phyloP scores from a whole-genome alignment of 64 coral and sea anemone species.

The Catalaphyllia jardinei region DNA sequence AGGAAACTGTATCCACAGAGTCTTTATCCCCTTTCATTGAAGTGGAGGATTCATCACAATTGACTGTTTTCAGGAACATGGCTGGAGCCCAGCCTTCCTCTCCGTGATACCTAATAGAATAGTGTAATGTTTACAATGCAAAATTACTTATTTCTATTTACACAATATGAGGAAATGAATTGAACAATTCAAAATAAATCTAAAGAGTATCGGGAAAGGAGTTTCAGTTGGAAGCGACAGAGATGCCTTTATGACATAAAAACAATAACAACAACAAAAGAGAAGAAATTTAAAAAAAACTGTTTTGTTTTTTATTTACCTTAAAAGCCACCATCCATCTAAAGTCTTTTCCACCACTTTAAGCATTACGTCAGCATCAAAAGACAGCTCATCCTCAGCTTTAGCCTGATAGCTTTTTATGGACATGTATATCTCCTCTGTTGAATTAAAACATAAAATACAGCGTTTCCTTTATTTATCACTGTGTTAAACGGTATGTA shows the following conservation, averaged over 20 bases:
- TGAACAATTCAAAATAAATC: background rate
- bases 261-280: no score
- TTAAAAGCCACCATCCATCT: conserved; percentile 99
- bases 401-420: conserved; percentile 44
- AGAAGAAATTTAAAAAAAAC: no score
- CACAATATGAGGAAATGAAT: background rate
- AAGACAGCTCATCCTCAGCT: conserved; percentile 82
- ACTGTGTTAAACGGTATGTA: no score
- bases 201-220: no score
- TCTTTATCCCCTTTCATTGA: background rate
- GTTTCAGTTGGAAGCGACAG: background rate
- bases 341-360: conserved; percentile 90
- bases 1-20: background rate
- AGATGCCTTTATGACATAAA: no score
- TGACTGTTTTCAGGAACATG: conserved; percentile 39
- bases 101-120: conserved; percentile 35
- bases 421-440: conserved; percentile 39
- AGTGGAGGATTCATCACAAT: background rate
- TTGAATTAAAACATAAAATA: background rate
- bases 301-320: conserved; percentile 16
- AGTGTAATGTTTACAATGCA: no score
- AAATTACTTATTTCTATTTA: no score
- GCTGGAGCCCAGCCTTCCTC: conserved; percentile 67
- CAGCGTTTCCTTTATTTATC: no score
- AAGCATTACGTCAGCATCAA: conserved; percentile 81